Evolutionary conservation across 2,888 invertebrate species (phyloP).

Genomic region (Euplagia quadripunctaria): DNA sequence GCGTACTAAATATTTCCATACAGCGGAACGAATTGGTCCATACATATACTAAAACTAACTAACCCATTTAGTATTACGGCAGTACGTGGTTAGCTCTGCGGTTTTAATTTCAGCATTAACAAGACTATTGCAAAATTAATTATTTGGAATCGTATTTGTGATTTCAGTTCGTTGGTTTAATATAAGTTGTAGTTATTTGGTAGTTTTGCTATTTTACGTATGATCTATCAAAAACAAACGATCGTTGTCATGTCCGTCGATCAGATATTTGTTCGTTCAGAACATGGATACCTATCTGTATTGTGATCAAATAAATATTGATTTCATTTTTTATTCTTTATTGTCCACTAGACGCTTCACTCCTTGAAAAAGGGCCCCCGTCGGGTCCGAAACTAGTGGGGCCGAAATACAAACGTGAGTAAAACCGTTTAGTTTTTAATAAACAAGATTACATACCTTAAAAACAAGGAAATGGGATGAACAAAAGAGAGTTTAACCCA

Average conservation of each 20-base stretch:
- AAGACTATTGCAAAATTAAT: constrained; percentile 40
- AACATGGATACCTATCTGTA: background rate
- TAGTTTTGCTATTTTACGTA: background rate
- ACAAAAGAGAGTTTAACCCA: too few species aligned
- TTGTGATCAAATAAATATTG: background rate
- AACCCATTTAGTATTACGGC: constrained; percentile 42
- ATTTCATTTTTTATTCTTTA: too few species aligned
- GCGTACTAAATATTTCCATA: constrained; percentile 27
- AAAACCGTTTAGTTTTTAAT: too few species aligned
- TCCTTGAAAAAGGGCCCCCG: too few species aligned
- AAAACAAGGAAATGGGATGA: too few species aligned
- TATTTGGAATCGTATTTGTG: constrained; percentile 21
- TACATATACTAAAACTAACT: constrained; percentile 46
- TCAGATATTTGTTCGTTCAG: background rate
- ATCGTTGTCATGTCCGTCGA: background rate
- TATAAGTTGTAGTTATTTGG: background rate
- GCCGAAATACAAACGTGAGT: too few species aligned
- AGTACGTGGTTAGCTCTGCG: constrained; percentile 43
- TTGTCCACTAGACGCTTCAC: too few species aligned
- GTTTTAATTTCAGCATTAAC: constrained; percentile 53
- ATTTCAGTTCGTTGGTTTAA: background rate
- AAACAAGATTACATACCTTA: too few species aligned
- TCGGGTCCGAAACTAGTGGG: too few species aligned
- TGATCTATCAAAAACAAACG: background rate
- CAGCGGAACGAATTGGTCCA: constrained; percentile 33